Percentiles rank a stretch among this genome's conserved stretches.
Conservation (phyloP, 2,113 vertebrate genomes). For the Cavia aperea region DNA sequence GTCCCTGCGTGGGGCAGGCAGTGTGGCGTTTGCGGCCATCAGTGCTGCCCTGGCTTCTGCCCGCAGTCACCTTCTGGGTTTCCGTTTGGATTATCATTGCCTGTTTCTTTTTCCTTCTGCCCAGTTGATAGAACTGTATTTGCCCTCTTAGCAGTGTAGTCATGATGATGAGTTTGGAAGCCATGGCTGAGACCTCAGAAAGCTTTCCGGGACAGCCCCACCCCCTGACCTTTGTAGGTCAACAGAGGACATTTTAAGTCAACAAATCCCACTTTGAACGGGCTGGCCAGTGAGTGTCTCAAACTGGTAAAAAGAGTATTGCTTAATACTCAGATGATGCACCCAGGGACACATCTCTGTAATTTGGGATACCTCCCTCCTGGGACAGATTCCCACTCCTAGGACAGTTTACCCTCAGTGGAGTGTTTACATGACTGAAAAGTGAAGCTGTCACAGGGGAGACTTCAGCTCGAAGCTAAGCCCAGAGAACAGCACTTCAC, state of each 20-base stretch:
- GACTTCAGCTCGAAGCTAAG: neutral
- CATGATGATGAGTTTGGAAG: neutral
- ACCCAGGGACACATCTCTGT: neutral
- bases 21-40: neutral
- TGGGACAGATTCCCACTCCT: neutral
- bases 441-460: neutral
- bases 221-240: neutral
- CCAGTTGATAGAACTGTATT: neutral
- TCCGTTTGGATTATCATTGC: neutral
- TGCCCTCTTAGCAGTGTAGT: neutral
- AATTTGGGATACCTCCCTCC: neutral
- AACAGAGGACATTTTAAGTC: neutral
- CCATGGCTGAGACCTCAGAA: neutral
- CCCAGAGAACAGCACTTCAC: neutral
- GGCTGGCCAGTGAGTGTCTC: neutral
- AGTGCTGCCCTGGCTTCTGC: too few species aligned
- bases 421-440: neutral
- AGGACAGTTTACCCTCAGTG: neutral
- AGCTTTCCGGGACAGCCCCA: neutral
- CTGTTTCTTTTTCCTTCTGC: neutral
- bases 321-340: conserved; percentile 14
- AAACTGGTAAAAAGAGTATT: neutral
- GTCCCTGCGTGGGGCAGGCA: rapidly evolving
- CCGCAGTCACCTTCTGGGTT: neutral
- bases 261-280: neutral